A percentile compares a stretch with the other conserved stretches of the same genome.
Conservation (phyloP, 2,888 invertebrate genomes). For the Dioctria rufipes region DNA sequence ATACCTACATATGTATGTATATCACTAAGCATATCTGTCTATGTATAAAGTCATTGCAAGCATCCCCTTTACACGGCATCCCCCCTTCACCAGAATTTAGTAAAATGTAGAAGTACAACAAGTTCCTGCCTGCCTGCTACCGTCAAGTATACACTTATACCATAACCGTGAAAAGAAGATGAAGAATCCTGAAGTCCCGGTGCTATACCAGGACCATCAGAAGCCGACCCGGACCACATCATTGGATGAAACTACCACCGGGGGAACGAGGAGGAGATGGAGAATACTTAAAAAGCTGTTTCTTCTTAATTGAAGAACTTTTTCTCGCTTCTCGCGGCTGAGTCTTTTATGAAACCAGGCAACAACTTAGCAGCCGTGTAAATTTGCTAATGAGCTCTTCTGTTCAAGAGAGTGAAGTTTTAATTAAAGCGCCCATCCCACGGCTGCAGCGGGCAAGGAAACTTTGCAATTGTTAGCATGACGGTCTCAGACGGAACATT, state of each 20-base stretch:
- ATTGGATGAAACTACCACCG: neutral
- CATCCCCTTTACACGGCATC: neutral
- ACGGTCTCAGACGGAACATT: slow-evolving; percentile 25
- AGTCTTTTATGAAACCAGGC: slow-evolving; percentile 48
- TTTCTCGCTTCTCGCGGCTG: slow-evolving; percentile 51
- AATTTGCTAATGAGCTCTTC: slow-evolving; percentile 54
- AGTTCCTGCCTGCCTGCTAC: slow-evolving; percentile 14
- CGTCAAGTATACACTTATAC: slow-evolving; percentile 20
- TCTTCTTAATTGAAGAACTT: slow-evolving; percentile 54
- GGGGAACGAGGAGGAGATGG: neutral
- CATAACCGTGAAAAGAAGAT: slow-evolving; percentile 11
- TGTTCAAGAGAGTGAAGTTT: slow-evolving; percentile 53
- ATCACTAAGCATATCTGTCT: neutral
- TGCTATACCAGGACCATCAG: neutral
- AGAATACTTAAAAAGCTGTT: slow-evolving; percentile 48
- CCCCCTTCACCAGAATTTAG: neutral
- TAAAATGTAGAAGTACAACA: slow-evolving; percentile 36
- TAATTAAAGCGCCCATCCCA: slow-evolving; percentile 44
- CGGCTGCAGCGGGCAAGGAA: neutral
- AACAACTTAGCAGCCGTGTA: slow-evolving; percentile 52
- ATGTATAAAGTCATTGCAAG: neutral
- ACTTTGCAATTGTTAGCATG: slow-evolving; percentile 19
- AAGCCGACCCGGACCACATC: neutral
- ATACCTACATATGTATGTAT: neutral
- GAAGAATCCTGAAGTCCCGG: slow-evolving; percentile 14